Conservation (phyloP, 2,888 invertebrate species). For the Fragum fragum region DNA sequence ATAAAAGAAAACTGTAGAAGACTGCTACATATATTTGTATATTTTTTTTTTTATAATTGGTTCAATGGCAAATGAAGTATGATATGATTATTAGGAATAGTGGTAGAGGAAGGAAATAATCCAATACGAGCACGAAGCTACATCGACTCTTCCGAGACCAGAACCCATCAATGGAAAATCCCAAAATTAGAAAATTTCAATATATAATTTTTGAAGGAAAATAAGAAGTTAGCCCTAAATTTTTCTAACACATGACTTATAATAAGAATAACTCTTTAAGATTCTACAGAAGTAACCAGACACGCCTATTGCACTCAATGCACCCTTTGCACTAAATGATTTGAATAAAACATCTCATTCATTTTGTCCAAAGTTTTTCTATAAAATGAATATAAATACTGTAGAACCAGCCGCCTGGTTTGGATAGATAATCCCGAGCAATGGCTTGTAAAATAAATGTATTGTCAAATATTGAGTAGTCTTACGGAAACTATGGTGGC, state of each 20-base stretch:
- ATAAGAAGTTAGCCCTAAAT: not conserved
- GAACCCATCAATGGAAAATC: no score
- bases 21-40: no score
- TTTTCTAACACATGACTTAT: not conserved
- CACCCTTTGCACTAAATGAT: not conserved
- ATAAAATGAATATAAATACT: slow-evolving; percentile 6
- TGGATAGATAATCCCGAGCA: slow-evolving; percentile 22
- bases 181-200: no score
- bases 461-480: slow-evolving; percentile 23
- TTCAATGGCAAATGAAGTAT: no score
- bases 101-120: no score
- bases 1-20: no score
- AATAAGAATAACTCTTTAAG: slow-evolving; percentile 12
- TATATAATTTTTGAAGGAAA: not conserved
- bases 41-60: no score
- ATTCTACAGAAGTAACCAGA: not conserved
- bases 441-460: slow-evolving; percentile 16
- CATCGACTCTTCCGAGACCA: not conserved
- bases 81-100: no score
- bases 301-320: slow-evolving; percentile 2
- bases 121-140: slow-evolving; percentile 23
- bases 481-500: slow-evolving; percentile 10
- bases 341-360: slow-evolving; percentile 10
- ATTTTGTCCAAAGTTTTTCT: slow-evolving; percentile 6
- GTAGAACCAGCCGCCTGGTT: slow-evolving; percentile 17